Conservation (phyloP, 2,888 invertebrate genomes). For the Volucella inflata region DNA sequence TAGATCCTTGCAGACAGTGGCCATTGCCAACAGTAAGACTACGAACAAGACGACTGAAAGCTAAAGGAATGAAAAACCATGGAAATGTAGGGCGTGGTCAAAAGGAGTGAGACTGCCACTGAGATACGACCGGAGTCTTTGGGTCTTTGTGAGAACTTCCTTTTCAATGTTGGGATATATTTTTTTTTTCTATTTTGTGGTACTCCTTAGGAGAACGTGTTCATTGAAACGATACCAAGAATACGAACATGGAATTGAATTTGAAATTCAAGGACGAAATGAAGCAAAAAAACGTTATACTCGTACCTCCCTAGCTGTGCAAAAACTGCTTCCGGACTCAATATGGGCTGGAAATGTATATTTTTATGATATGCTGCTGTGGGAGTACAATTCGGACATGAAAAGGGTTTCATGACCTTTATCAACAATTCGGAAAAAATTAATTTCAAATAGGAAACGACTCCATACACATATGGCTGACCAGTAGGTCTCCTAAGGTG, state of each 20-base stretch:
- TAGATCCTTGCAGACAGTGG: conserved; percentile 47
- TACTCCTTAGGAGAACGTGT: conserved; percentile 9
- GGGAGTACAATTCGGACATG: conserved; percentile 27
- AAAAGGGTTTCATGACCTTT: conserved; percentile 16
- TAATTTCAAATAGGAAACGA: too few relatives aligned
- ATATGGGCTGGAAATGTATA: conserved; percentile 57
- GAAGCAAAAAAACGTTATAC: conserved; percentile 6
- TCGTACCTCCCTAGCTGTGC: conserved; percentile 4
- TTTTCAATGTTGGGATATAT: conserved; percentile 48
- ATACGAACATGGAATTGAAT: conserved; percentile 37
- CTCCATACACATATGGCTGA: too few relatives aligned
- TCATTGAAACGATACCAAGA: conserved; percentile 20
- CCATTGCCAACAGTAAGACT: conserved; percentile 1
- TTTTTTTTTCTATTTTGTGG: conserved; percentile 3
- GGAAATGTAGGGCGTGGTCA: conserved; percentile 63
- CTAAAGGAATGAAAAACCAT: conserved; percentile 22
- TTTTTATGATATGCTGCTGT: conserved; percentile 49
- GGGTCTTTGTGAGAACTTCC: conserved; percentile 28
- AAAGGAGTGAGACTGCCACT: conserved; percentile 30
- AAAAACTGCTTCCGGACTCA: conserved; percentile 60
- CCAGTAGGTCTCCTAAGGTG: too few relatives aligned
- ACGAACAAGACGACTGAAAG: conserved; percentile 12
- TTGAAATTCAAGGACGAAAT: conserved; percentile 65
- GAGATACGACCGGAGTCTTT: conserved; percentile 20
- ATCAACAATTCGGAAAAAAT: not conserved